Evolutionary conservation across 2,888 invertebrate genomes (phyloP).

Genomic region (Venusia cambrica): DNA sequence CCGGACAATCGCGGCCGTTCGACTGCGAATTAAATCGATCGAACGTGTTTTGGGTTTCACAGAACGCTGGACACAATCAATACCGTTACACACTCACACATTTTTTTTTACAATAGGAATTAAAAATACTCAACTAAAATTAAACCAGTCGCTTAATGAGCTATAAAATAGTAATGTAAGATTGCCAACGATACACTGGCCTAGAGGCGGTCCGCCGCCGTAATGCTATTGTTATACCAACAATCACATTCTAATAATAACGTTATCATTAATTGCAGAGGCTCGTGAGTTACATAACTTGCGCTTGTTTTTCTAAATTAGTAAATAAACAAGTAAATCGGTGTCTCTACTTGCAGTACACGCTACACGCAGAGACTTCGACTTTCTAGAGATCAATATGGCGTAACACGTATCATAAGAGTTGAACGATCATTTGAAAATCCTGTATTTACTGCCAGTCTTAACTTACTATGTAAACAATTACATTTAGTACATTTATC

Average conservation of each 20-base stretch:
- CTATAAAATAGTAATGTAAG: constrained; percentile 69
- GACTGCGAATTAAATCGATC: too few species aligned
- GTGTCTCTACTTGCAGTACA: constrained; percentile 41
- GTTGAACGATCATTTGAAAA: constrained; percentile 43
- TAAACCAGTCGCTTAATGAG: constrained; percentile 79
- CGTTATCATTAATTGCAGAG: constrained; percentile 57
- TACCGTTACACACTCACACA: constrained; percentile 76
- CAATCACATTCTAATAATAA: constrained; percentile 54
- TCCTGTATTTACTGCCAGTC: constrained; percentile 53
- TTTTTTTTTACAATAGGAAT: constrained; percentile 78
- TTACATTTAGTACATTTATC: too few species aligned
- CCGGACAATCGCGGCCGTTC: too few species aligned
- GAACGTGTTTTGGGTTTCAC: too few species aligned
- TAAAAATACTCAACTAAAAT: constrained; percentile 69
- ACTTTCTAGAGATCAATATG: constrained; percentile 75
- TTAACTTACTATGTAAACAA: constrained; percentile 52
- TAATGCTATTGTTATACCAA: constrained; percentile 49
- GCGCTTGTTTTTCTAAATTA: constrained; percentile 62
- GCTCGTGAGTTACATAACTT: constrained; percentile 59
- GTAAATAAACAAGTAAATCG: constrained; percentile 63
- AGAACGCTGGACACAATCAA: too few species aligned
- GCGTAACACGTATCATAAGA: constrained; percentile 60
- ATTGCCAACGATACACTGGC: constrained; percentile 78
- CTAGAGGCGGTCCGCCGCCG: constrained; percentile 46
- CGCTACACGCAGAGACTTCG: constrained; percentile 43